These are phyloP conservation scores for Dendronephthya gigantea DNA, from an alignment of 64 coral and sea anemone genomes.

Conservation along the genomic window DNA sequence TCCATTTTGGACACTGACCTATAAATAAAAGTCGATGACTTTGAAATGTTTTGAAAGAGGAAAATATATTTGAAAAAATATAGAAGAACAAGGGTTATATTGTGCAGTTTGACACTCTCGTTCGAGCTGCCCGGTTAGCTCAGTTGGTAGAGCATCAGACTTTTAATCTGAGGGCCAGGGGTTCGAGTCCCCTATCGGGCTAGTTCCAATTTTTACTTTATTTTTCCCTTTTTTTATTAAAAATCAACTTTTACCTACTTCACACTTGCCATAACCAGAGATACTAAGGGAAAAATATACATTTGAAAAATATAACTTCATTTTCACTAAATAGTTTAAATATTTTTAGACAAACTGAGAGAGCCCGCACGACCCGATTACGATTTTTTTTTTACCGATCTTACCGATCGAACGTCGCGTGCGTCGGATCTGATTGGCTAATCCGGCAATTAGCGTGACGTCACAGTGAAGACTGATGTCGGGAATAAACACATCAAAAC, in stretches of 20 bases:
- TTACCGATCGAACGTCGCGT: not conserved
- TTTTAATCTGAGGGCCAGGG: conserved; percentile 26
- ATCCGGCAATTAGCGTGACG: not conserved
- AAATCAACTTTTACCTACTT: not conserved
- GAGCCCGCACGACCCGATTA: not conserved
- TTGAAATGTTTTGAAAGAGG: not conserved
- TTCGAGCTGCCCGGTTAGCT: conserved; percentile 7
- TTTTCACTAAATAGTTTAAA: too few relatives aligned
- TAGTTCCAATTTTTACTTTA: not conserved
- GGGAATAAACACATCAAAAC: not conserved
- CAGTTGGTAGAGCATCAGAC: conserved; percentile 24
- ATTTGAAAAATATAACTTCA: too few relatives aligned
- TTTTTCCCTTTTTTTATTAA: not conserved
- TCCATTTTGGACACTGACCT: not conserved
- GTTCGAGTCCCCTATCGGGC: conserved; percentile 25
- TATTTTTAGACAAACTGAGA: too few relatives aligned
- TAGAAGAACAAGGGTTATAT: not conserved
- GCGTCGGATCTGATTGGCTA: not conserved
- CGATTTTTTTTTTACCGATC: not conserved
- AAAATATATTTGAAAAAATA: not conserved
- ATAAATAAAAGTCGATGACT: not conserved
- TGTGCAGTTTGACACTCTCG: not conserved
- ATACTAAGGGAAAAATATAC: too few relatives aligned
- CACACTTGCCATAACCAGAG: too few relatives aligned
- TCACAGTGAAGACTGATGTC: not conserved